Conservation (phyloP, 92 coral and sea anemone species). For the Parazoanthus swiftii region DNA sequence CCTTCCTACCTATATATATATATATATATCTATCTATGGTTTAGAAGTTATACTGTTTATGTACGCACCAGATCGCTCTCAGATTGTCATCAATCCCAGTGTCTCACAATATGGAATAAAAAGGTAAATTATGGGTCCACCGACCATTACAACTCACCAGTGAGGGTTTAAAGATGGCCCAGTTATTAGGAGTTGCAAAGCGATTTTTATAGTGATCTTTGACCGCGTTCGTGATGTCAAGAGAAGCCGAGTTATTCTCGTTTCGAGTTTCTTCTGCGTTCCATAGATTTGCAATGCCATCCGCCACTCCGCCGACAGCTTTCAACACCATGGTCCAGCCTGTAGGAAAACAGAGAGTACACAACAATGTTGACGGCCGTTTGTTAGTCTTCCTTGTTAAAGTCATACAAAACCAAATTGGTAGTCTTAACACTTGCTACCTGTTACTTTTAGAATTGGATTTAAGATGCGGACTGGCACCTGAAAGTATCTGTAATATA, state of each 20-base stretch:
- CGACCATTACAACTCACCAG: neutral
- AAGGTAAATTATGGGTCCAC: neutral
- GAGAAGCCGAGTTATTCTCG: neutral
- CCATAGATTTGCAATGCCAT: neutral
- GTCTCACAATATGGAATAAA: neutral
- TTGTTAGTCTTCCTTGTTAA: too few species aligned
- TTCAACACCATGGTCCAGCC: conserved; percentile 29
- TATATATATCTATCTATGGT: too few species aligned
- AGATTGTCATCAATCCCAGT: too few species aligned
- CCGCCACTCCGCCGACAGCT: neutral
- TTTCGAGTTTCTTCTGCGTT: neutral
- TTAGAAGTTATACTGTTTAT: too few species aligned
- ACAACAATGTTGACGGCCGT: too few species aligned
- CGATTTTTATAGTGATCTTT: conserved; percentile 31
- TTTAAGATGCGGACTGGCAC: too few species aligned
- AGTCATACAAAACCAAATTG: too few species aligned
- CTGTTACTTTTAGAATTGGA: too few species aligned
- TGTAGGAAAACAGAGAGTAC: neutral
- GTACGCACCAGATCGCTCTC: too few species aligned
- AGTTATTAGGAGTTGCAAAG: neutral
- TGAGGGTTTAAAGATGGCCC: neutral
- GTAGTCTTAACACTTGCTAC: too few species aligned
- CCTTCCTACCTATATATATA: too few species aligned
- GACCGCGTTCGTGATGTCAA: neutral
- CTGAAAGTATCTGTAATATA: too few species aligned